Evolutionary conservation across 2,888 invertebrate genomes (phyloP).

Genomic region (Latrodectus elegans): DNA sequence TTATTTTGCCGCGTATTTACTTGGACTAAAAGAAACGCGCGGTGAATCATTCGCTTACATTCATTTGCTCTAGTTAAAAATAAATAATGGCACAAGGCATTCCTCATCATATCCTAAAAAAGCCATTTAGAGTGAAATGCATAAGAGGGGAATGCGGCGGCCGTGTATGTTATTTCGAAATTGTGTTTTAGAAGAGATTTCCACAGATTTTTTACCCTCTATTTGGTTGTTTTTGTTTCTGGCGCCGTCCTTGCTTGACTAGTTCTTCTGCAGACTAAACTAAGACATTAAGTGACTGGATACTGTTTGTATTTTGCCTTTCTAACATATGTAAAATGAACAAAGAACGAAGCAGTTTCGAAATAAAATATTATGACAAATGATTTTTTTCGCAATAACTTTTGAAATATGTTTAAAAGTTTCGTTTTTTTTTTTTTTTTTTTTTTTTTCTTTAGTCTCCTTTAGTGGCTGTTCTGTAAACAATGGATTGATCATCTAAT

Average conservation of each 20-base stretch:
- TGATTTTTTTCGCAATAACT: not conserved
- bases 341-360: not conserved
- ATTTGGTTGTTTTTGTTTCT: conserved; percentile 10
- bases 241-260: conserved; percentile 23
- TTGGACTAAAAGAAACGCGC: too few species aligned
- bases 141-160: not conserved
- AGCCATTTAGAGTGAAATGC: conserved; percentile 9
- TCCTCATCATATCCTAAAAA: not conserved
- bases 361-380: conserved; percentile 2
- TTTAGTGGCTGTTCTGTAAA: not conserved
- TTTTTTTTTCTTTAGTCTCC: not conserved
- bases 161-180: not conserved
- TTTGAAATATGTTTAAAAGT: not conserved
- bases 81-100: not conserved
- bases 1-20: too few species aligned
- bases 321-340: not conserved
- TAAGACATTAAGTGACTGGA: not conserved
- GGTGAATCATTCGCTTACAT: not conserved
- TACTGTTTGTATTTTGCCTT: not conserved
- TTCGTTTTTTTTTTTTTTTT: not conserved
- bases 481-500: not conserved
- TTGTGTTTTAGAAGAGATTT: too few species aligned
- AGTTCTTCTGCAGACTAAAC: conserved; percentile 29
- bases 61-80: not conserved
- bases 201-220: not conserved